Percentiles rank a stretch among this genome's conserved stretches.
These are phyloP conservation scores for Lycodopsis pacificus DNA, from an alignment of 2,797 vertebrate genomes.

Conservation along the genomic window DNA sequence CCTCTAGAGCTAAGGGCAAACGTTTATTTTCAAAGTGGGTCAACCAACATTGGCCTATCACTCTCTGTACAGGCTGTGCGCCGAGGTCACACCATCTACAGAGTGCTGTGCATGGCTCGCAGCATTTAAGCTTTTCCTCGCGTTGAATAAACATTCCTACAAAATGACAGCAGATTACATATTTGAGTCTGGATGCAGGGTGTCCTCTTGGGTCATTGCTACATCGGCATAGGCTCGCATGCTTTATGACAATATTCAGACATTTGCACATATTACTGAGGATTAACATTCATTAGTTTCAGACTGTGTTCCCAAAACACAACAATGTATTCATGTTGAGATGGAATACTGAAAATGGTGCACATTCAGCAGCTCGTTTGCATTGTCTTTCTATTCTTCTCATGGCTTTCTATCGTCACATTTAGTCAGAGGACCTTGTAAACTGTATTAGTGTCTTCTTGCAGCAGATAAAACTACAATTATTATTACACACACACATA, in stretches of 20 bases:
- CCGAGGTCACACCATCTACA: conserved; percentile 75
- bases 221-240: background rate
- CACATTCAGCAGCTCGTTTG: background rate
- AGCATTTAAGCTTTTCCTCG: conserved; percentile 31
- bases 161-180: background rate
- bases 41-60: conserved; percentile 69
- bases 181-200: background rate
- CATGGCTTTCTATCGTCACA: background rate
- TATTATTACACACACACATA: background rate
- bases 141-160: conserved; percentile 8
- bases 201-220: background rate
- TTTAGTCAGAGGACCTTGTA: background rate
- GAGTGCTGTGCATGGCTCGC: conserved; percentile 18
- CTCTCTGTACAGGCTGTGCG: conserved; percentile 56
- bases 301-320: background rate
- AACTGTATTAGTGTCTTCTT: background rate
- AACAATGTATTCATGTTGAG: background rate
- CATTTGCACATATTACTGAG: background rate
- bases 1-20: conserved; percentile 61
- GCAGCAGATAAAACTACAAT: background rate
- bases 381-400: background rate
- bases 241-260: background rate
- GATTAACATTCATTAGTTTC: background rate
- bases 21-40: conserved; percentile 75
- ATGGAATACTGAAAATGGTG: background rate